Percentiles rank a stretch among this genome's conserved stretches.
Conservation (phyloP, 2,113 vertebrate genomes). For the Phyllostomus hastatus region DNA sequence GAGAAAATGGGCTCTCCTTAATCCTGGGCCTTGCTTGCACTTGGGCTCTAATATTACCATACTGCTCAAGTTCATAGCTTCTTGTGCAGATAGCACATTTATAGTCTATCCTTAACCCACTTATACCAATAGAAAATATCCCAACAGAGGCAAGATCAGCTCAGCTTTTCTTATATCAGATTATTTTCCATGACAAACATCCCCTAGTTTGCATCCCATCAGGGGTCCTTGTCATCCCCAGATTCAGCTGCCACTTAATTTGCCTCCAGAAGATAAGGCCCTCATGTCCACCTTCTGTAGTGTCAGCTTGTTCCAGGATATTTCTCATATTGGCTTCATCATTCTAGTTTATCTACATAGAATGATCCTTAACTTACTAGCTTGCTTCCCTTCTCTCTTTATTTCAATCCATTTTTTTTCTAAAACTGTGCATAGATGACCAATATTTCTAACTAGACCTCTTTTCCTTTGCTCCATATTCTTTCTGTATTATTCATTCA, state of each 20-base stretch:
- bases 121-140: neutral
- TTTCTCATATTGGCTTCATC: neutral
- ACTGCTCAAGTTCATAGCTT: neutral
- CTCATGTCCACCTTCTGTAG: neutral
- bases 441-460: neutral
- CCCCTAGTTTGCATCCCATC: neutral
- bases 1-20: neutral
- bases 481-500: neutral
- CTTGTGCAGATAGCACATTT: neutral
- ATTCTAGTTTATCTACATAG: neutral
- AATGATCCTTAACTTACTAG: neutral
- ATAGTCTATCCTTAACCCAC: neutral
- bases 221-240: accelerated
- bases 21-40: neutral
- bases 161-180: neutral
- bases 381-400: neutral
- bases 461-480: neutral
- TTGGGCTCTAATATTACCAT: neutral
- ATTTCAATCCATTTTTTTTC: neutral
- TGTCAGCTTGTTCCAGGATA: neutral
- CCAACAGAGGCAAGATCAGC: neutral
- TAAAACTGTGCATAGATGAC: neutral
- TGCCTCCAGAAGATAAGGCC: neutral
- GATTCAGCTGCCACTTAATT: neutral
- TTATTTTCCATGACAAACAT: neutral